A percentile compares a stretch with the other conserved stretches of the same genome.
phyloP scores from a whole-genome alignment of 2,113 vertebrate genomes.

The Pelusios castaneus region DNA sequence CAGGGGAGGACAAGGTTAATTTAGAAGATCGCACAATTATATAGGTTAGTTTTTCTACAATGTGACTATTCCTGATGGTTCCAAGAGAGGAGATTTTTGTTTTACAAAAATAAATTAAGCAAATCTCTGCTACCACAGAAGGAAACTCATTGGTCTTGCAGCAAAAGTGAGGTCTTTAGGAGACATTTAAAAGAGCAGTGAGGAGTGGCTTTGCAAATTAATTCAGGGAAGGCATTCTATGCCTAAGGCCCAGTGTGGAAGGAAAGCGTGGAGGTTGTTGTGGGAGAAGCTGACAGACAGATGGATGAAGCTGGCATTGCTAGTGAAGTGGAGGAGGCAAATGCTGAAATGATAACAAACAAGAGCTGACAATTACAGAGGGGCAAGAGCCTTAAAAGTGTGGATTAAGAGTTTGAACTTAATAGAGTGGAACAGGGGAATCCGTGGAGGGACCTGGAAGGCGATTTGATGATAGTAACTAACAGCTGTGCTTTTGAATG shows the following conservation, averaged over 20 bases:
- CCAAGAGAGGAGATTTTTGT: neutral
- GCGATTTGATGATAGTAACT: neutral
- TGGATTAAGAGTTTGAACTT: neutral
- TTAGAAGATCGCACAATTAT: neutral
- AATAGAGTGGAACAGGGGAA: neutral
- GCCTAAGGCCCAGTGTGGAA: neutral
- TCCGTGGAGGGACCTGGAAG: accelerated
- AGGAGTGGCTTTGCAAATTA: neutral
- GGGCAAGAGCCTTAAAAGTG: neutral
- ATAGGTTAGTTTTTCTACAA: neutral
- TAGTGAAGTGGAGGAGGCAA: neutral
- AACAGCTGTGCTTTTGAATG: neutral
- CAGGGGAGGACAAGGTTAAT: neutral
- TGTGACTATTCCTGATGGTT: neutral
- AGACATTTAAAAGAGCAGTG: neutral
- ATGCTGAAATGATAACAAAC: accelerated
- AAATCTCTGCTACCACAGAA: neutral
- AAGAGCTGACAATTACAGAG: accelerated
- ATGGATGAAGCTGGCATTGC: neutral
- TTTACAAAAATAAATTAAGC: neutral
- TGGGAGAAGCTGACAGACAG: slow-evolving; percentile 5
- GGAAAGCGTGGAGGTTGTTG: neutral
- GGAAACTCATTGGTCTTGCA: neutral
- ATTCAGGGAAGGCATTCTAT: neutral
- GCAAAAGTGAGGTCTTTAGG: accelerated